Base-by-base conservation (phyloP, 2,888 invertebrate genomes). In the Melanostoma mellinum region DNA sequence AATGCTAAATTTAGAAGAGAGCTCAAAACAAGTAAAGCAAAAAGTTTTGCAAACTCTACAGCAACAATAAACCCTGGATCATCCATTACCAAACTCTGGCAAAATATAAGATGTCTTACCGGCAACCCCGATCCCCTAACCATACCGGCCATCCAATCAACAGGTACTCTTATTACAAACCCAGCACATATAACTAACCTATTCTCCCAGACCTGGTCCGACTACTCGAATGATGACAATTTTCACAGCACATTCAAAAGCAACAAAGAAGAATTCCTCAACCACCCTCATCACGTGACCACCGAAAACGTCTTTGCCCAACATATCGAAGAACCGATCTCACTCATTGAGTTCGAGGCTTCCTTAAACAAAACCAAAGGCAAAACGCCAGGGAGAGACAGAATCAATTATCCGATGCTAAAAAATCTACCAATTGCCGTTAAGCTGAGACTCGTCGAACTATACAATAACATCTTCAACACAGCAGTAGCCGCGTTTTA, bases 81-180 rank as follows among this genome's bases (percentile, higher is more conserved):
- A 4, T 6, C 61, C n/a, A 33, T 6, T 10, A 8, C 61, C 6
- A 48, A 48, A 36, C 46, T 61, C 33, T 60, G 60, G 60, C 58
- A 60, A 46, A 60, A 60, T 6, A 60, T 60, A 32, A 33, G 35
- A 4, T 36, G 61, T 9, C 36, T 61, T 5, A 61, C 48, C 10
- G 61, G 48, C 8, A 36, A 48, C 8, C 20, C 61, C 5, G 20
- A 10, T 10, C 10, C 61, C 1, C 36, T 36, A 10, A 20, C 20
- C 2, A 48, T 48, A 36, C 2, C 10, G 5, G 10, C 46, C 36
- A 20, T 61, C 20, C 10, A 61, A 48, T 46, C 61, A 10, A 2
- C 10, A 3, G 30, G 9, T 42, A n/a, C 10, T 0, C 4, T 6
- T 4, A 60, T 60, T 40, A 56, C 38, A 6, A 40, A 56, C 20